Percentiles rank a stretch among this genome's conserved stretches.
These are phyloP conservation scores for Epizoanthus rinbou DNA, from an alignment of 92 coral and sea anemone species.

Conservation along the genomic window DNA sequence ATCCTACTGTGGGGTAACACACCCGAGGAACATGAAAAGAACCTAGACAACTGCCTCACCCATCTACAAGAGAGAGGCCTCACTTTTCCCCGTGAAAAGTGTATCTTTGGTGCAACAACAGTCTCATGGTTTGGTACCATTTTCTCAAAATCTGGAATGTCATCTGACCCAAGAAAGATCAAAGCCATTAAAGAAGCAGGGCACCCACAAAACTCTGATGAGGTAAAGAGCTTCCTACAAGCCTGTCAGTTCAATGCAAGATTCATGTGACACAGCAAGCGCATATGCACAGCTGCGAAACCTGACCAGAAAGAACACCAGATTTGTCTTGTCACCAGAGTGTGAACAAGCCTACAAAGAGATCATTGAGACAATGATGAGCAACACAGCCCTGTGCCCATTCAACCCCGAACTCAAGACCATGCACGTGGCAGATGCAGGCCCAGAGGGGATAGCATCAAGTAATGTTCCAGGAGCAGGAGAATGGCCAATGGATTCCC, in stretches of 20 bases:
- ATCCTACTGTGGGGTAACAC: conserved; percentile 33
- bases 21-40: conserved; percentile 5
- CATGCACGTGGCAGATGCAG: conserved; percentile 17
- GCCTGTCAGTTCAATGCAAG: conserved; percentile 35
- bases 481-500: conserved; percentile 3
- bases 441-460: conserved; percentile 30
- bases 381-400: not conserved
- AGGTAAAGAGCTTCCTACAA: conserved; percentile 42
- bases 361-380: conserved; percentile 18
- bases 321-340: no score
- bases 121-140: conserved; percentile 42
- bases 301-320: no score
- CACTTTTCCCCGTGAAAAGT: conserved; percentile 36
- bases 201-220: conserved; percentile 2
- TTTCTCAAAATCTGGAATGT: conserved; percentile 32
- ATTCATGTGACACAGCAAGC: conserved; percentile 29
- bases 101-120: conserved; percentile 35
- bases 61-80: conserved; percentile 28
- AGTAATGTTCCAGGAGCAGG: conserved; percentile 17
- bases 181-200: conserved; percentile 23
- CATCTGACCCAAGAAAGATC: conserved; percentile 26
- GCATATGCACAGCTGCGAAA: not conserved
- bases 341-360: conserved; percentile 28
- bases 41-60: conserved; percentile 32
- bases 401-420: conserved; percentile 24